Evolutionary conservation across 2,888 invertebrate species (phyloP), one percentile per base, ranked within the genome.

Genomic region (Bombylius discolor): DNA sequence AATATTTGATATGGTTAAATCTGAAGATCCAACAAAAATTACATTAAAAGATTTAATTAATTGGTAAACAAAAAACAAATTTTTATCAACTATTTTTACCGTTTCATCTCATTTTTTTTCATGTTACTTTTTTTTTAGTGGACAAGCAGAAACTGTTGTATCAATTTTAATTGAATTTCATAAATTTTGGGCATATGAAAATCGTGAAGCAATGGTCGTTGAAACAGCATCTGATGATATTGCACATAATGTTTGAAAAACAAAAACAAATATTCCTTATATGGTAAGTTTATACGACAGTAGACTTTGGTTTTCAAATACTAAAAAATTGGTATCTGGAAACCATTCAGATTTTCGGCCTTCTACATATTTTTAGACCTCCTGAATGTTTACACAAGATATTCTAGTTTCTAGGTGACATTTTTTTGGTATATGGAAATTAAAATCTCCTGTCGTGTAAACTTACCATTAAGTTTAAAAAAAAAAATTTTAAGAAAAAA

Each of bases 1-100:
- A 76, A 89, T 97, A 63, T 97, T 95, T 77, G 97, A 97, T 76
- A 97, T 98, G 96, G 91, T 96, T 3, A 86, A 92, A 60, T 94
- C 96, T 0, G 81, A 79, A 57, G 83, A 95, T 72, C 87, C 91
- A 0, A 78, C 82, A 11, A 82, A 83, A 69, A 94, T 97, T 62
- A 94, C 93, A 0, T 75, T 95, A 5, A 83, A 84, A 64, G 96
- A 97, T 77, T 79, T 97, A 54, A 79, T 92, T 51, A 78, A 79
- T 56, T 85, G 85, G 85, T 85, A 71, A 64, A 66, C 61, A 44
- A 44, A 23, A 39, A n/a, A 14, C 33, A 14, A 50, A n/a, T n/a
- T 14, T 31, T 6, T 47, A 31, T 51, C 42, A 39, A 31, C 31
- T 4, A 11, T 59, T 55, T 36, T 47, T 51, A 54, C 52, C 47